Conservation (phyloP, 2,113 vertebrate species). For the Protomyctophum bolini region DNA sequence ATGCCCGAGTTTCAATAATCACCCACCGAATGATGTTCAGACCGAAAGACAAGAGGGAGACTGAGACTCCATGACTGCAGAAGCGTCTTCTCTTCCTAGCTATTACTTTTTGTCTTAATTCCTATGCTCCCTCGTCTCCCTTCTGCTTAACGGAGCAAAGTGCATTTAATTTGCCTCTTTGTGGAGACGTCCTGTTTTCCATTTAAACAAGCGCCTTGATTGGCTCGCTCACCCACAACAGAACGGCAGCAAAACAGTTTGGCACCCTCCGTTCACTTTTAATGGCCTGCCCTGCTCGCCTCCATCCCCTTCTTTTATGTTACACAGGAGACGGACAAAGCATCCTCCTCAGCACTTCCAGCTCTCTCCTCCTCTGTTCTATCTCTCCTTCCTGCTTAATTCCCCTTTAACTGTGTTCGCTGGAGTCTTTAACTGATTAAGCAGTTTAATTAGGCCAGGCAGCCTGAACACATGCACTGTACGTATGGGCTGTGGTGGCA, state of each 20-base stretch:
- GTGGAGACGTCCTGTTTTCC: constrained; percentile 60
- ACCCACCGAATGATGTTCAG: too few relatives aligned
- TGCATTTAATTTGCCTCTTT: constrained; percentile 72
- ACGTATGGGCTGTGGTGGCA: constrained; percentile 36
- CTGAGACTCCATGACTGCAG: too few relatives aligned
- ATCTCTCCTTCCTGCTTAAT: constrained; percentile 77
- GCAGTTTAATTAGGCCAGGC: constrained; percentile 80
- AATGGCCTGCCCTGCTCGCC: constrained; percentile 67
- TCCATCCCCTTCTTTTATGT: constrained; percentile 75
- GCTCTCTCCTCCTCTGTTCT: constrained; percentile 54
- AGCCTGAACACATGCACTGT: constrained; percentile 54
- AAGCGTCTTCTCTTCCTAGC: constrained; percentile 45
- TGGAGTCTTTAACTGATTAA: constrained; percentile 83
- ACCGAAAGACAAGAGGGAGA: too few relatives aligned
- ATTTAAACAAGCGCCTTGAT: constrained; percentile 63
- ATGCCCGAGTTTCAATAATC: too few relatives aligned
- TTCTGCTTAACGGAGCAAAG: constrained; percentile 64
- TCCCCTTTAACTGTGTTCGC: constrained; percentile 79
- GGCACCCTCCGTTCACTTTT: constrained; percentile 64
- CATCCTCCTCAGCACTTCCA: constrained; percentile 77
- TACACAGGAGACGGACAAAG: constrained; percentile 77
- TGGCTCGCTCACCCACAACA: constrained; percentile 63
- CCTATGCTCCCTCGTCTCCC: constrained; percentile 48
- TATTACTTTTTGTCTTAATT: constrained; percentile 32
- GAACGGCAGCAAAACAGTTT: constrained; percentile 59